These are phyloP conservation scores for Stichodactyla helianthus DNA, from an alignment of 64 coral and sea anemone genomes.

Conservation along the genomic window DNA sequence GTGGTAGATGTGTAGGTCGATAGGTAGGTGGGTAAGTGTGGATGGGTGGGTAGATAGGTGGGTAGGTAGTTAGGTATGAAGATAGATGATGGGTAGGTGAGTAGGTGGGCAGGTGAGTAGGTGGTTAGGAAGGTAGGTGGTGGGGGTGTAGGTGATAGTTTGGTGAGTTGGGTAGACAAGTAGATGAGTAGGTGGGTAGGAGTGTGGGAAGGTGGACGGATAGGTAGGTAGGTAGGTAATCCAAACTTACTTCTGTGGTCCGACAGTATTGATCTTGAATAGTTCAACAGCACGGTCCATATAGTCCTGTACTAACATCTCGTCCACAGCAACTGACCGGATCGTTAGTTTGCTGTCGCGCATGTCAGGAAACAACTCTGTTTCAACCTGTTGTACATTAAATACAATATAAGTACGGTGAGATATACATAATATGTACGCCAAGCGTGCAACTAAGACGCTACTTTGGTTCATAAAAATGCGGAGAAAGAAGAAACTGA, in stretches of 20 bases:
- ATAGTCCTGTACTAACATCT: conserved; percentile 86
- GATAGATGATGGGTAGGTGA: too few species aligned
- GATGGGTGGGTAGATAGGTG: too few species aligned
- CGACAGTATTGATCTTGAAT: conserved; percentile 86
- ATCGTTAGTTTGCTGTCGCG: conserved; percentile 71
- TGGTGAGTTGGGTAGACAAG: too few species aligned
- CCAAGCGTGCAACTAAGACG: neutral
- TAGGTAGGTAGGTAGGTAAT: neutral
- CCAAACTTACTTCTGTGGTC: conserved; percentile 83
- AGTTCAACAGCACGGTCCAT: conserved; percentile 93
- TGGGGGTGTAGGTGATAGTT: too few species aligned
- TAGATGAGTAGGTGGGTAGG: too few species aligned
- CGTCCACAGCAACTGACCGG: conserved; percentile 85
- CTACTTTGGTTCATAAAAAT: neutral
- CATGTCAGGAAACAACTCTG: conserved; percentile 97
- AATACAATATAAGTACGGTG: neutral
- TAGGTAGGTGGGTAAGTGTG: too few species aligned
- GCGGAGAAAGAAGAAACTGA: too few species aligned
- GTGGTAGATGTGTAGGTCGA: too few species aligned
- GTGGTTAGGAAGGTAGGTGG: too few species aligned
- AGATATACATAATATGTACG: neutral
- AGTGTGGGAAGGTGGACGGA: too few species aligned
- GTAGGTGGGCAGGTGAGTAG: too few species aligned
- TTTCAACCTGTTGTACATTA: conserved; percentile 59
- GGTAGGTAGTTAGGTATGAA: too few species aligned